Evolutionary conservation across 2,797 vertebrate genomes (phyloP), one percentile per base, ranked within the genome.

Genomic region (Allobates femoralis): DNA sequence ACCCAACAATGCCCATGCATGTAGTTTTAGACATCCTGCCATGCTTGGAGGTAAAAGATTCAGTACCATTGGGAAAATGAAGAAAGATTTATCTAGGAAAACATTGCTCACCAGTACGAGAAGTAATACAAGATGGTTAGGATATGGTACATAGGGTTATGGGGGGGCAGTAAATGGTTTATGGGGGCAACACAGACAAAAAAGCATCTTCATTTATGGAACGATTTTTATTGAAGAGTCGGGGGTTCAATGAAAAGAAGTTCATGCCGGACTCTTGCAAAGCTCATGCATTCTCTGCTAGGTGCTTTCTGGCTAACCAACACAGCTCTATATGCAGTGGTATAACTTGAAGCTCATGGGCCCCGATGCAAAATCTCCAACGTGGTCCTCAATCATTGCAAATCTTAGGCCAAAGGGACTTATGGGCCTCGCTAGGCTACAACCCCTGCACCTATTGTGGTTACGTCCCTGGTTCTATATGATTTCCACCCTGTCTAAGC

Each of bases 1-100:
- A 71, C 80, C 66, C 51, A 71, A 56, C 67, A 37, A 7, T 28
- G 53, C 32, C 34, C 67, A 83, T 83, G 81, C 81, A 83, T 73
- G 67, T 71, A 58, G 30, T 83, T 5, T 7, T 28, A 82, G 18
- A 83, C 32, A 15, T 74, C 37, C 30, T 55, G 66, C 50, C 80
- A 82, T 82, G 81, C 81, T 60, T 11, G 66, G 81, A 37, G 51
- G 60, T 58, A 46, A 55, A 34, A 78, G 30, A 32, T 34, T 37
- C 21, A 78, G 75, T 15, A 28, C 50, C 14, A 69, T 10, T 30
- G 41, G 64, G 34, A 81, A 67, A 28, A 67, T 32, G 2, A 74
- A 26, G 67, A 21, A 14, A 41, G 34, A 41, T 71, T 41, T 32
- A 34, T 77, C 12, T 10, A 77, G 30, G 28, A 66, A 14, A 28